Percentiles rank a stretch among this genome's conserved stretches.
phyloP scores from a whole-genome alignment of 2,888 invertebrate genomes.

The Leptopterna dolabrata region DNA sequence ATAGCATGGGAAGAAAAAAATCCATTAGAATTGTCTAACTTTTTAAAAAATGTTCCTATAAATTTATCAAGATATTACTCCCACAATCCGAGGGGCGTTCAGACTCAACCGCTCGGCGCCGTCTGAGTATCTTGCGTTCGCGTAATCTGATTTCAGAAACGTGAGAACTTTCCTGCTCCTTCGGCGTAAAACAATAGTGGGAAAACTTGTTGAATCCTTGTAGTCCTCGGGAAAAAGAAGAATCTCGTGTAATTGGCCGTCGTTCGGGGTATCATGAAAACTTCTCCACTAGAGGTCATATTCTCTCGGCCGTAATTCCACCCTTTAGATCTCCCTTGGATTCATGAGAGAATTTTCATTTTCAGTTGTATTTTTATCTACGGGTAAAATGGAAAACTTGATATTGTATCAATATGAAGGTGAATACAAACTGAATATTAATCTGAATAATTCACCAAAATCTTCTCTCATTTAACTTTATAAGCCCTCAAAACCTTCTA shows the following conservation, averaged over 20 bases:
- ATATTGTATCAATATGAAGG: background rate
- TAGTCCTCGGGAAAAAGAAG: background rate
- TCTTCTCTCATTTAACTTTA: no score
- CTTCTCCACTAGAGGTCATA: background rate
- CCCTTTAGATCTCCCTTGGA: no score
- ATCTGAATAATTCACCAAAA: background rate
- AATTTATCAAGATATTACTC: no score
- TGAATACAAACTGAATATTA: background rate
- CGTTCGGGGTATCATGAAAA: background rate
- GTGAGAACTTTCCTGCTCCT: background rate
- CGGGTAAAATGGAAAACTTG: background rate
- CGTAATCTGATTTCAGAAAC: background rate
- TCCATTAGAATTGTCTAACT: no score
- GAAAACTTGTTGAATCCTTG: background rate
- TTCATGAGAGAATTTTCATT: background rate
- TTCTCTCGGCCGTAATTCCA: background rate
- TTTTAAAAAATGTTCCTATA: no score
- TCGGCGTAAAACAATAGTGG: background rate
- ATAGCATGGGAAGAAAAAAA: no score
- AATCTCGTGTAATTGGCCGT: background rate
- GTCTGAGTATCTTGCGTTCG: background rate
- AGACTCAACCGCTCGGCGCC: background rate
- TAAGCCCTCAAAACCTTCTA: no score
- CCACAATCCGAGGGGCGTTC: no score
- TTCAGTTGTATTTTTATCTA: background rate